Evolutionary conservation across 2,888 invertebrate species (phyloP), one percentile per base, ranked within the genome.

Genomic region (Amblyjoppa fuscipennis): DNA sequence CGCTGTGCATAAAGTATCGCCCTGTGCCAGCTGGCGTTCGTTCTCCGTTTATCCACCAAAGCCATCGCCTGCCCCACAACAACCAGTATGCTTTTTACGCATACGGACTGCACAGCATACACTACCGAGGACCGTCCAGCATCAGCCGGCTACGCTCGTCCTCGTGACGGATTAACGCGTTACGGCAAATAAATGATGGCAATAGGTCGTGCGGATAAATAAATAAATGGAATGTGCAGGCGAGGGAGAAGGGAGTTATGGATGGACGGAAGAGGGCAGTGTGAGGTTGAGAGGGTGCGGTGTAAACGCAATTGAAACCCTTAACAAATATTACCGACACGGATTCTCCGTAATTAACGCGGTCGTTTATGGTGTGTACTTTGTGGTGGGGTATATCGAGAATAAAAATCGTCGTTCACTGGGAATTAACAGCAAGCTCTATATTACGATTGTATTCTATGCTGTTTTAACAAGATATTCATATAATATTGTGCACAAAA

Each of bases 1-100:
- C 90, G 81, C 78, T 81, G 78, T 74, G 74, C 89, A 90, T 91
- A 92, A 92, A 91, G 87, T 89, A 88, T 81, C 87, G 84, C 56
- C 76, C 85, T 71, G 82, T 75, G 80, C 82, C 86, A 78, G 87
- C 83, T 82, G 84, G 77, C 83, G 68, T 83, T 86, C 61, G 81
- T 68, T 28, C 38, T 28, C 56, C 68, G 73, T 83, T 73, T 53
- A 73, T 83, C 78, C 83, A 78, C 78, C 78, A 59, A 73, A 77
- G 73, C 73, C 73, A 83, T 83, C 78, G 83, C 59, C 53, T 11
- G 5, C 70, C 59, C 51, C 64, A 34, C 78, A 81, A 75, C 66
- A 11, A 56, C 82, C 56, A 56, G 51, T 71, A 75, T 74, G 51
- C 75, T 82, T 82, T 85, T 85, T 85, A 71, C 66, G 61, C 79